A percentile compares a stretch with the other conserved stretches of the same genome.
Conservation (phyloP, 2,888 invertebrate species). For the Chrysopilus asiliformis region DNA sequence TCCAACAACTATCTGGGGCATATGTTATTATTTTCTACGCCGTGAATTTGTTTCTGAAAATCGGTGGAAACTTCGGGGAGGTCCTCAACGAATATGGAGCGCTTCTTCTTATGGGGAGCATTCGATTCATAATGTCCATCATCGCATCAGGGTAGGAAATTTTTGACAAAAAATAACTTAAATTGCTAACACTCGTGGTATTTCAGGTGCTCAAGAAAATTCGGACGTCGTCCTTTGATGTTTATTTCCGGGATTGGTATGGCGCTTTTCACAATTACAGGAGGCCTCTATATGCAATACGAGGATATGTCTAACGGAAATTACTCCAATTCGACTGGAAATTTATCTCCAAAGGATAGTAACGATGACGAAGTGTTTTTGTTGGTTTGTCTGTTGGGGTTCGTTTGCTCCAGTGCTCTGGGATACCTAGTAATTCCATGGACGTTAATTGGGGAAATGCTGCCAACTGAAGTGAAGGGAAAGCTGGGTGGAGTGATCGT, state of each 20-base stretch:
- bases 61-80: constrained; percentile 17
- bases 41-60: constrained; percentile 16
- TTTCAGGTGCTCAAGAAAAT: constrained; percentile 31
- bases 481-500: constrained; percentile 40
- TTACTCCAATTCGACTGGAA: background rate
- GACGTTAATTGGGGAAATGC: constrained; percentile 37
- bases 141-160: constrained; percentile 30
- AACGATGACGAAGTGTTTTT: constrained; percentile 28
- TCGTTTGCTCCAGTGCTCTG: constrained; percentile 40
- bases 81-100: constrained; percentile 17
- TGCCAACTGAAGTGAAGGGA: constrained; percentile 32
- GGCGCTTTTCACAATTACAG: constrained; percentile 30
- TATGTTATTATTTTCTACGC: constrained; percentile 45
- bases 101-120: constrained; percentile 15
- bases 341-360: background rate
- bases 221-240: constrained; percentile 39
- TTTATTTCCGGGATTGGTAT: constrained; percentile 41
- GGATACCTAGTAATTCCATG: constrained; percentile 45
- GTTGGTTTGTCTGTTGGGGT: constrained; percentile 37
- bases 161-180: background rate
- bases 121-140: constrained; percentile 40
- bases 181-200: no score
- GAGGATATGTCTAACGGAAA: no score
- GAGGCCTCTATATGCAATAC: constrained; percentile 14
- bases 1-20: constrained; percentile 44